A percentile compares a stretch with the other conserved stretches of the same genome.
These are phyloP conservation scores for Oncorhynchus mykiss DNA, from an alignment of 2,113 vertebrate genomes.

Conservation along the genomic window DNA sequence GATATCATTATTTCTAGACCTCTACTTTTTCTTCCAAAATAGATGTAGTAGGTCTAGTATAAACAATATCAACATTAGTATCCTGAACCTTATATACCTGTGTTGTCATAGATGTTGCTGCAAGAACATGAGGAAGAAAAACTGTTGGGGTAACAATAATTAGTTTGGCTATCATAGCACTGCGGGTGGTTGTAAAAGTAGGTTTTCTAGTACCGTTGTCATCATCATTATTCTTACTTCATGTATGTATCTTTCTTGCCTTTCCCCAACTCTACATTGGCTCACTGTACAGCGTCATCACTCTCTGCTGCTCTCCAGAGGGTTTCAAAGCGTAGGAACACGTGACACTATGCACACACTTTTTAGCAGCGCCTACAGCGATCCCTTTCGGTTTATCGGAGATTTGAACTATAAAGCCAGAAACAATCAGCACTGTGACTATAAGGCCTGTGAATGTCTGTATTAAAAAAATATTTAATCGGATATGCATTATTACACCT, in stretches of 20 bases:
- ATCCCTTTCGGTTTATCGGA: slow-evolving; percentile 79
- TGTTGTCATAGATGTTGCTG: neutral
- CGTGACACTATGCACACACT: slow-evolving; percentile 64
- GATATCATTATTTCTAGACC: too few relatives aligned
- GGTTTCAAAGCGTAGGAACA: slow-evolving; percentile 67
- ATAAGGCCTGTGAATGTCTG: slow-evolving; percentile 18
- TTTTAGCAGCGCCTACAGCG: slow-evolving; percentile 81
- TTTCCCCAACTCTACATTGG: slow-evolving; percentile 39
- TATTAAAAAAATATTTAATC: slow-evolving; percentile 11
- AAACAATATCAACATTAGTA: neutral
- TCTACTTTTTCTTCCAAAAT: too few relatives aligned
- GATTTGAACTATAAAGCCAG: slow-evolving; percentile 67
- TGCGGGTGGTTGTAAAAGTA: slow-evolving; percentile 27
- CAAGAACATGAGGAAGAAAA: neutral
- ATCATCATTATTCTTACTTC: slow-evolving; percentile 56
- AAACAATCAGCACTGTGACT: slow-evolving; percentile 39
- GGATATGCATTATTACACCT: neutral
- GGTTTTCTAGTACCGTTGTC: slow-evolving; percentile 49
- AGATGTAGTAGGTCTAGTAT: too few relatives aligned
- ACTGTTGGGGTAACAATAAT: slow-evolving; percentile 10
- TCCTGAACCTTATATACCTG: neutral
- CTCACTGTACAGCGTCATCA: slow-evolving; percentile 65
- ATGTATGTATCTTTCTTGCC: slow-evolving; percentile 41
- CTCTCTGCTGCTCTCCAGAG: slow-evolving; percentile 64
- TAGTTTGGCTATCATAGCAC: slow-evolving; percentile 6